Conservation (phyloP, 2,797 vertebrate species). For the Pagetopsis macropterus region DNA sequence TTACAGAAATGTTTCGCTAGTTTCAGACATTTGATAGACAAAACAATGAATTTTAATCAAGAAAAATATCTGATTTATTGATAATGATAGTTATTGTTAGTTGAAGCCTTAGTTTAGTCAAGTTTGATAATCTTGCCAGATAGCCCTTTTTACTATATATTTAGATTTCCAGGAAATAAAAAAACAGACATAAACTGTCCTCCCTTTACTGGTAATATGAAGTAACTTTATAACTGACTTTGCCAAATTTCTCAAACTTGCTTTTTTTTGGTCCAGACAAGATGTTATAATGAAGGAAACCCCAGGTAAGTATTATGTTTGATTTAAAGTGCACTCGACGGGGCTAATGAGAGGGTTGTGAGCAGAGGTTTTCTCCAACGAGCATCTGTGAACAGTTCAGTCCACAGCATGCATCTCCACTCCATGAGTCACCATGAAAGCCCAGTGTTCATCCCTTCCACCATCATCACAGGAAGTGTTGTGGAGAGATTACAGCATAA, state of each 20-base stretch:
- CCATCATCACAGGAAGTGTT: neutral
- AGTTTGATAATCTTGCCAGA: neutral
- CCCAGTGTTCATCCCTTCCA: neutral
- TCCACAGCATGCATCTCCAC: neutral
- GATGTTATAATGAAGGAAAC: neutral
- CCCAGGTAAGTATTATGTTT: neutral
- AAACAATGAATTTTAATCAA: neutral
- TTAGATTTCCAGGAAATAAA: neutral
- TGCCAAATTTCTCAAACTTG: neutral
- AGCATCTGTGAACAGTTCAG: neutral
- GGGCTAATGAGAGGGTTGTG: neutral
- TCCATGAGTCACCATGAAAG: neutral
- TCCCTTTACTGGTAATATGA: neutral
- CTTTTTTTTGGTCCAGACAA: neutral
- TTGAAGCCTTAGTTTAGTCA: neutral
- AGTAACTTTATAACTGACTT: neutral
- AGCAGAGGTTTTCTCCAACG: neutral
- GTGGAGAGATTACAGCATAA: slow-evolving; percentile 47
- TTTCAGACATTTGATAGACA: neutral
- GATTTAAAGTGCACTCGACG: neutral
- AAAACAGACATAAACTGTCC: neutral
- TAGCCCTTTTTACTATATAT: neutral
- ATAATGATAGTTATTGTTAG: neutral
- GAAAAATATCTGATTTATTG: neutral
- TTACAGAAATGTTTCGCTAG: neutral